These are phyloP conservation scores for Struthio camelus DNA, from an alignment of 2,113 vertebrate species.

Conservation along the genomic window DNA sequence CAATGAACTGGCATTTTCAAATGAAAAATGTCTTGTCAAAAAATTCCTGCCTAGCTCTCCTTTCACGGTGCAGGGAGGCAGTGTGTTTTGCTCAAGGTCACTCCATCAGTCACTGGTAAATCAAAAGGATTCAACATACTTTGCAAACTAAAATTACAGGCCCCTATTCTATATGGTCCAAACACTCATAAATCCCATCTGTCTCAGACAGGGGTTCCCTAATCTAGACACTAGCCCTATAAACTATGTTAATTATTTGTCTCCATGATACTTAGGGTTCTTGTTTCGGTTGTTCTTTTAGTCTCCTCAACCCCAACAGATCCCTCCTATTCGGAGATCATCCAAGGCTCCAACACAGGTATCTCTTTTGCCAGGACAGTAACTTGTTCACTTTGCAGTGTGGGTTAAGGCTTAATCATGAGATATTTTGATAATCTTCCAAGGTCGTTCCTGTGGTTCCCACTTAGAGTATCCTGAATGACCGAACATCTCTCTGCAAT, in stretches of 20 bases:
- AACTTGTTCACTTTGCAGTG: neutral
- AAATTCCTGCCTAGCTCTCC: neutral
- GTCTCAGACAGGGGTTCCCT: conserved; percentile 13
- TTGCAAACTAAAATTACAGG: conserved; percentile 50
- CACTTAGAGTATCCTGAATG: accelerated
- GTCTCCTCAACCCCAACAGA: neutral
- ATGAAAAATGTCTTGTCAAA: conserved; percentile 55
- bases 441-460: accelerated
- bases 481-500: neutral
- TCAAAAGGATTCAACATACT: conserved; percentile 46
- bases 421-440: neutral
- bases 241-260: neutral
- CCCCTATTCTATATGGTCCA: conserved; percentile 11
- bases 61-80: neutral
- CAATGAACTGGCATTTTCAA: conserved; percentile 25
- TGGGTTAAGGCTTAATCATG: neutral
- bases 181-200: conserved; percentile 26
- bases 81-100: conserved; percentile 58
- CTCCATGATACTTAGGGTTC: neutral
- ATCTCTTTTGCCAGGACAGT: neutral
- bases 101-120: conserved; percentile 51
- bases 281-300: neutral
- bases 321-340: neutral
- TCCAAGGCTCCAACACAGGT: neutral
- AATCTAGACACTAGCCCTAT: neutral